These are phyloP conservation scores for Crypturellus tataupa DNA, from an alignment of 2,797 vertebrate species.

Conservation along the genomic window DNA sequence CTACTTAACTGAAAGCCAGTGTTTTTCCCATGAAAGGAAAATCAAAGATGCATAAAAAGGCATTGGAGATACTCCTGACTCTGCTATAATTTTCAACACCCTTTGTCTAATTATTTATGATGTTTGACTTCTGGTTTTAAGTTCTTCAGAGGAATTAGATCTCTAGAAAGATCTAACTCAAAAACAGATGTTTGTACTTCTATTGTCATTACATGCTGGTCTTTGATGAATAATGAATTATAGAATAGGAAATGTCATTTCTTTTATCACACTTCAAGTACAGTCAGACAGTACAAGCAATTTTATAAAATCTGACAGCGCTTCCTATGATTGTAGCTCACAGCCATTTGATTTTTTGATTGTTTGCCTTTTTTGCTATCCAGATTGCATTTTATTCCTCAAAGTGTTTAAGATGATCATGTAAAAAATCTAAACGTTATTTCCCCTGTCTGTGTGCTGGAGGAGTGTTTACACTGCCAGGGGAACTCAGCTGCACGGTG, in stretches of 20 bases:
- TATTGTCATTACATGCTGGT: conserved; percentile 21
- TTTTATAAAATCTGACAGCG: neutral
- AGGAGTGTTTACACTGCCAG: neutral
- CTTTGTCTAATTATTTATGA: conserved; percentile 52
- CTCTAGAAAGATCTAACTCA: conserved; percentile 27
- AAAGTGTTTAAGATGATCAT: neutral
- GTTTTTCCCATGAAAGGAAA: neutral
- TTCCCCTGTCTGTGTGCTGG: neutral
- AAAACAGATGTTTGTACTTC: conserved; percentile 56
- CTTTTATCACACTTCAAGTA: conserved; percentile 26
- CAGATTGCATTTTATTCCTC: neutral
- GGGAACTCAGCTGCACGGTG: rapidly evolving
- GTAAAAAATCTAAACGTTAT: neutral
- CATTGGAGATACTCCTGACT: neutral
- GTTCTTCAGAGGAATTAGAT: conserved; percentile 47
- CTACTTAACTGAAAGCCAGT: neutral
- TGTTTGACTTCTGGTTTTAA: conserved; percentile 40
- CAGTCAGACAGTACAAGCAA: neutral
- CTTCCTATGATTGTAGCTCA: neutral
- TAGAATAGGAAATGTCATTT: conserved; percentile 55
- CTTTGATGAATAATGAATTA: conserved; percentile 64
- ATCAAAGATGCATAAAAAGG: neutral
- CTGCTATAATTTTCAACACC: conserved; percentile 27
- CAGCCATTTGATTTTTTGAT: neutral
- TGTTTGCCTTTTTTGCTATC: neutral